These are phyloP conservation scores for Lasioglossum morio DNA, from an alignment of 2,888 invertebrate genomes.

Conservation along the genomic window DNA sequence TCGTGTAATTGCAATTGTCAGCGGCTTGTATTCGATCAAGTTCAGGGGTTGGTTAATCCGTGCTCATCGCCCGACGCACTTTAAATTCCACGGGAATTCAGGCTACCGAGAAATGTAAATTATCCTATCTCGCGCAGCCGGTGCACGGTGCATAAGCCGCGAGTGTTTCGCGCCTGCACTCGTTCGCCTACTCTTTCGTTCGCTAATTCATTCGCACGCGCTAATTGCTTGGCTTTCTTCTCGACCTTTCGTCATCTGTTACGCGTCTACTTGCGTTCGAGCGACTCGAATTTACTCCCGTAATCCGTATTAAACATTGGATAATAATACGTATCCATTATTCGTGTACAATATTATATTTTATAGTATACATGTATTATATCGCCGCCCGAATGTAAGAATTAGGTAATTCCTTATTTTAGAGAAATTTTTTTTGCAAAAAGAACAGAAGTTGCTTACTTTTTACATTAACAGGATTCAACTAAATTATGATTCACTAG, in stretches of 20 bases:
- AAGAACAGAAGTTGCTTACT: too few relatives aligned
- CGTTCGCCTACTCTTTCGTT: conserved; percentile 23
- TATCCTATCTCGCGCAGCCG: conserved; percentile 28
- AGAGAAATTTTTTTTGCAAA: too few relatives aligned
- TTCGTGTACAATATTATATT: background rate
- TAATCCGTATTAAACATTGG: background rate
- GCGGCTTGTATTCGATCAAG: background rate
- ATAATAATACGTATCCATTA: background rate
- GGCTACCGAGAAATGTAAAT: conserved; percentile 35
- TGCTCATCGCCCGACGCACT: background rate
- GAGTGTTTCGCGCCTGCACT: conserved; percentile 30
- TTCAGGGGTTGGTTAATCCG: background rate
- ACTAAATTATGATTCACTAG: too few relatives aligned
- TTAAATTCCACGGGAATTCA: conserved; percentile 34
- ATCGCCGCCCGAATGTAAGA: too few relatives aligned
- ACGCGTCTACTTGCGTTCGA: background rate
- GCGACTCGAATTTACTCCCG: too few relatives aligned
- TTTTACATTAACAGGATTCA: too few relatives aligned
- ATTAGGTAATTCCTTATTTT: too few relatives aligned
- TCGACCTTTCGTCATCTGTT: conserved; percentile 36
- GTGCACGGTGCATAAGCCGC: background rate
- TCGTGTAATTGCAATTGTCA: background rate
- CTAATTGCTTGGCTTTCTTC: conserved; percentile 66
- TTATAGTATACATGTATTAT: too few relatives aligned
- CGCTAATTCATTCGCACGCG: conserved; percentile 68